Base-by-base conservation (phyloP, 2,888 invertebrate genomes). In the Tetragnatha montana region DNA sequence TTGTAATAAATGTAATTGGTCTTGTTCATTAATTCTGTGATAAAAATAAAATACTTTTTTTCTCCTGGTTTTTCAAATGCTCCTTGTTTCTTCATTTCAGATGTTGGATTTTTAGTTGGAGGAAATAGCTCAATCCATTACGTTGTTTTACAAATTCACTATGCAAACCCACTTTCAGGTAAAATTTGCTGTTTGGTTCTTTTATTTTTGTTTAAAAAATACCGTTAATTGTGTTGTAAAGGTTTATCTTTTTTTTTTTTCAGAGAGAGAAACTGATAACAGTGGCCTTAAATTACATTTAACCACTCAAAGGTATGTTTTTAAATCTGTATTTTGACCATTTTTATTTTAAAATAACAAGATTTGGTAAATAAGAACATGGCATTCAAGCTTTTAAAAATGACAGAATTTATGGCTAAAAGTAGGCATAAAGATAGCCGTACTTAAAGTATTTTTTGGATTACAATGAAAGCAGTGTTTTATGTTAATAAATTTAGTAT, bases 61-160 rank as follows among this genome's bases (percentile, higher is more conserved):
- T 12, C 47, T 75, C 8, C 2, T 51, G 8, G 35, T 19, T 68
- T 81, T 1, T 79, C 8, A 0, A 74, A 12, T 73, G 50, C n/a
- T 71, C 0, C 10, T 17, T 70, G 14, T 12, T 51, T 3, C 17
- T 83, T 22, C 49, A n/a, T 86, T 87, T 68, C 92, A 93, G 94
- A 94, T 91, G 95, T 95, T 21, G 95, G 94, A 12, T 95, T 95
- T 92, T 93, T 94, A 60, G 93, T 95, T 8, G 95, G 95, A 8
- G 94, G 94, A 7, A 92, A 93, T 22, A 93, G 94, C 0, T 93
- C 93, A 22, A 93, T 95, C 80, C 93, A 94, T 74, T 95, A 94
- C 92, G 92, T 95, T 22, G 94, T 95, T 6, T 92, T 95, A 3
- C 95, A 95, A 93, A 93, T 94, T 19, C 95, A 95, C 92, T 95